Evolutionary conservation across 2,113 vertebrate genomes (phyloP), one percentile per base, ranked within the genome.

Genomic region (Anolis sagrei): DNA sequence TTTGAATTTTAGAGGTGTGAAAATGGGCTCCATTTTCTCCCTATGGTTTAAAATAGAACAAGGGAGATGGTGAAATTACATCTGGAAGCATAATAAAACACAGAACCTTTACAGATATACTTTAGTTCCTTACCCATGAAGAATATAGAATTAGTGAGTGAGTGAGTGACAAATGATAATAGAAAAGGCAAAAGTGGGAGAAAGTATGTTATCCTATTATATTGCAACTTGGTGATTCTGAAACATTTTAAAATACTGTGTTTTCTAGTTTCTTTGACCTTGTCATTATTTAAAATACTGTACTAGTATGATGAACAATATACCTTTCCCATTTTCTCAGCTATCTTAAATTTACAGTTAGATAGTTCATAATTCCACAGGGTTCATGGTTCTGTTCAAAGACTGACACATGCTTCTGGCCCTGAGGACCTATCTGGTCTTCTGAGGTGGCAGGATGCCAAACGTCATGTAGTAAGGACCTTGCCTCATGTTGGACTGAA

Each of bases 201-300:
- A 8, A 73, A 73, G 49, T 82, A 90, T 84, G 89, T 36, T 0
- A 5, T 0, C 70, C 29, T 0, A 0, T 78, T 89, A 90, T 79
- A 88, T 84, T 84, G 87, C 61, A 86, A 49, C 85, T 88, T 81
- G 83, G 85, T 90, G 88, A 77, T 77, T 90, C 79, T 68, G 72
- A 82, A 88, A 90, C 72, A 87, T 93, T 92, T 89, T 79, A 91
- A 93, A 86, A 69, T 87, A 88, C 76, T 32, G 9, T 3, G 18
- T 84, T 87, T 90, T 8, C 81, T 84, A 85, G 29, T 25, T 70
- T 58, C 51, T 86, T 82, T 90, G 92, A 91, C 92, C 78, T 91
- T 90, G 89, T 51, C 84, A 79, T 92, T 90, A 93, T 90, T 62
- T 93, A 92, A 94, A 92, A 79, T 79, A 88, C 73, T 87, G 83